These are phyloP conservation scores for Stegodyphus dumicola DNA, from an alignment of 1,140 invertebrate genomes.

Conservation along the genomic window DNA sequence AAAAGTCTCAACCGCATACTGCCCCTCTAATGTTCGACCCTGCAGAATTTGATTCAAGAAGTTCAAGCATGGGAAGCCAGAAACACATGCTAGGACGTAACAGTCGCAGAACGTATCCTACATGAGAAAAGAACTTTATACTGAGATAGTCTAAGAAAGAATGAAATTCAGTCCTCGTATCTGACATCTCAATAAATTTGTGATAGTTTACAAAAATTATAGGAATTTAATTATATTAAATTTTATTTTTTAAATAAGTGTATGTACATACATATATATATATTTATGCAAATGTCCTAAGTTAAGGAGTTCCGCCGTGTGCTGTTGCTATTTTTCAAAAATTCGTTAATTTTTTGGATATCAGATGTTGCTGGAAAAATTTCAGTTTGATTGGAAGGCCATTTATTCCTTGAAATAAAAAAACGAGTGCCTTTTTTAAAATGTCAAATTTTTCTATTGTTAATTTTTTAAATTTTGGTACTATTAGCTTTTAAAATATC, in stretches of 20 bases:
- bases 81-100: constrained; percentile 24
- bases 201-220: constrained; percentile 49
- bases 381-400: not conserved
- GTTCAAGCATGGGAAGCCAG: constrained; percentile 9
- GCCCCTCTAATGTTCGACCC: constrained; percentile 67
- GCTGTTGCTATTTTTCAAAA: constrained; percentile 6
- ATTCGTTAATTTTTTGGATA: not conserved
- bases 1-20: constrained; percentile 17
- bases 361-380: not conserved
- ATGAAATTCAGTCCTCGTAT: not conserved
- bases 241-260: constrained; percentile 52
- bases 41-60: constrained; percentile 63
- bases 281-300: constrained; percentile 3
- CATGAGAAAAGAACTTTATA: constrained; percentile 17
- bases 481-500: not conserved
- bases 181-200: constrained; percentile 16
- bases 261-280: constrained; percentile 33
- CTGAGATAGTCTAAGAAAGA: constrained; percentile 1
- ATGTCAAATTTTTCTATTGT: not conserved
- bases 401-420: not conserved
- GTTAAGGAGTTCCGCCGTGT: constrained; percentile 33
- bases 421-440: not conserved
- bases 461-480: not conserved
- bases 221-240: constrained; percentile 42
- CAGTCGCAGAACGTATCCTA: constrained; percentile 51